Percentiles rank a stretch among this genome's conserved stretches.
phyloP scores from a whole-genome alignment of 2,113 vertebrate genomes.

The Psettodes erumei region DNA sequence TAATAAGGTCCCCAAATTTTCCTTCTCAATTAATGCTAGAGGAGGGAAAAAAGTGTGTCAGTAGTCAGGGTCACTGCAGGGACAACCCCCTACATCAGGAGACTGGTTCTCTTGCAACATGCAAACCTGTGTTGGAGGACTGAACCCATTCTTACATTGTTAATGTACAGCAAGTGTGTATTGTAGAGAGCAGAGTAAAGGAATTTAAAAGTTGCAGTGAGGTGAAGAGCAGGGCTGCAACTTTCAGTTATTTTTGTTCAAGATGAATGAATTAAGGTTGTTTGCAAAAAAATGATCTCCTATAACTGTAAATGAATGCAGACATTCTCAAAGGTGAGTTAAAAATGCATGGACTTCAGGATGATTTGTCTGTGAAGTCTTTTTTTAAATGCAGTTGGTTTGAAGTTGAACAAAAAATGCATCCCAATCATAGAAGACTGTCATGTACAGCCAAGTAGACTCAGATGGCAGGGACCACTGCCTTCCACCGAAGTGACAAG shows the following conservation, averaged over 20 bases:
- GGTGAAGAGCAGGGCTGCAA: not conserved
- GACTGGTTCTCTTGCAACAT: conserved; percentile 14
- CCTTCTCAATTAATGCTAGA: conserved; percentile 61
- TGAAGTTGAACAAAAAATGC: no score
- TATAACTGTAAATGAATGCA: not conserved
- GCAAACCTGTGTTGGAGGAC: not conserved
- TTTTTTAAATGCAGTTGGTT: not conserved
- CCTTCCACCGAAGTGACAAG: not conserved
- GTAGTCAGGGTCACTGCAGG: conserved; percentile 61
- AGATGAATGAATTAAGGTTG: no score
- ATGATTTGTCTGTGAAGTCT: no score
- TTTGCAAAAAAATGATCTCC: not conserved
- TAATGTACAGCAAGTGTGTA: not conserved
- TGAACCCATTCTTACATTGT: not conserved
- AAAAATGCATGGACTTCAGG: no score
- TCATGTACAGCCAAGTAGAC: not conserved
- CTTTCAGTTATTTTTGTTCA: no score
- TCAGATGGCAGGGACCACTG: not conserved
- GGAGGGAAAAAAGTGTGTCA: conserved; percentile 63
- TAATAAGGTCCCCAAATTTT: conserved; percentile 66
- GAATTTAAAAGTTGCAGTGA: not conserved
- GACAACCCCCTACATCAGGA: conserved; percentile 34
- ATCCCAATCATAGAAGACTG: not conserved
- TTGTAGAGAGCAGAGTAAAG: no score
- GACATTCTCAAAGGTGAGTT: no score